These are phyloP conservation scores for Argopecten irradians DNA, from an alignment of 1,140 invertebrate species.

Conservation along the genomic window DNA sequence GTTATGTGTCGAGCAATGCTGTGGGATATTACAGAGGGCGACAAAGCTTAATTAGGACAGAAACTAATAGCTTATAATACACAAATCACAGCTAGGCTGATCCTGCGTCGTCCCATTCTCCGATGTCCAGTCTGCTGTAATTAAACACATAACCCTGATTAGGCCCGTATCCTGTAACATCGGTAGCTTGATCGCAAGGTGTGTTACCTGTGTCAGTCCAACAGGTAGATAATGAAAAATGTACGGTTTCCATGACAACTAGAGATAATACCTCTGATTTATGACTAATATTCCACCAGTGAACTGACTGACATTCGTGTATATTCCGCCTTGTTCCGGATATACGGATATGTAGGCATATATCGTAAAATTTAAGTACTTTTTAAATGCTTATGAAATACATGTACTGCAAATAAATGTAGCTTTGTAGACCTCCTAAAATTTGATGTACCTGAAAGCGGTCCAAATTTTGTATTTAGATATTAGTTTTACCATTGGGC, in stretches of 20 bases:
- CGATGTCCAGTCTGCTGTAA: neutral
- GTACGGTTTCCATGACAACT: neutral
- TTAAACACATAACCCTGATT: neutral
- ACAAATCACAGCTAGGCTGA: neutral
- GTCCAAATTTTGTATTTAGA: no score
- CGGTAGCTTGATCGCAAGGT: neutral
- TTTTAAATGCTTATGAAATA: no score
- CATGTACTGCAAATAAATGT: no score
- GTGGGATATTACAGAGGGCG: neutral
- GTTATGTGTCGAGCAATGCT: neutral
- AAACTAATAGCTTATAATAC: neutral
- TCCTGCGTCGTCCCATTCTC: neutral
- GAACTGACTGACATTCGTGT: neutral
- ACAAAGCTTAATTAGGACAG: neutral
- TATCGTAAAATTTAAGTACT: neutral
- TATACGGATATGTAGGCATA: neutral
- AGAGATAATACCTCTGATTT: neutral
- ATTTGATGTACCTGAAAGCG: no score
- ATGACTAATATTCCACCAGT: neutral
- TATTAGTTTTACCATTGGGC: no score
- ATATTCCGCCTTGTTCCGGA: neutral
- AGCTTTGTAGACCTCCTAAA: no score
- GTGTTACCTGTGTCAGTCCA: neutral
- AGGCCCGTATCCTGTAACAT: neutral
- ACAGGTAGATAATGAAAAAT: constrained; percentile 8